phyloP scores from a whole-genome alignment of 2,888 invertebrate species.

The Clistopyga incitator region DNA sequence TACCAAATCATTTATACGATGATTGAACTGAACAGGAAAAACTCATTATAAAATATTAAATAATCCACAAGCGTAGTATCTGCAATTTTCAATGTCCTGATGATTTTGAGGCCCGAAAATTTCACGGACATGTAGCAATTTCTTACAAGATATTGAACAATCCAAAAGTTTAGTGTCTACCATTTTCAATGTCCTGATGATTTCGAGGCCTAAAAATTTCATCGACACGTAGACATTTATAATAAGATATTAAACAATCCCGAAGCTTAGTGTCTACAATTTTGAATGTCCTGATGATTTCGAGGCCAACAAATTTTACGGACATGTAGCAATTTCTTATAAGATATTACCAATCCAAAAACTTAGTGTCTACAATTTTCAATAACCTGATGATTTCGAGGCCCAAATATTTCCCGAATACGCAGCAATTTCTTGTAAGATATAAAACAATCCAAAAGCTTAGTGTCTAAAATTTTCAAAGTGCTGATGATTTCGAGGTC shows the following conservation, averaged over 20 bases:
- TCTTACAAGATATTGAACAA: background rate
- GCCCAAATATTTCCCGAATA: too few relatives aligned
- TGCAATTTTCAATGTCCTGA: background rate
- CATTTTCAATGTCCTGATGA: background rate
- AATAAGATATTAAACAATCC: background rate
- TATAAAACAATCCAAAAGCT: background rate
- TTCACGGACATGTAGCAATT: constrained; percentile 72
- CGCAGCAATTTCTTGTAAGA: too few relatives aligned
- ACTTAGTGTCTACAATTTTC: too few relatives aligned
- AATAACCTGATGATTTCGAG: too few relatives aligned
- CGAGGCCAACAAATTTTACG: background rate
- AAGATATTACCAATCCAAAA: too few relatives aligned
- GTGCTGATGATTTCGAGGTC: background rate
- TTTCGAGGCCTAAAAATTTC: background rate
- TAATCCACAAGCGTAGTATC: background rate
- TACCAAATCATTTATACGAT: too few relatives aligned
- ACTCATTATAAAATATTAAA: too few relatives aligned
- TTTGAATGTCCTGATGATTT: background rate
- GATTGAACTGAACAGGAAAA: too few relatives aligned
- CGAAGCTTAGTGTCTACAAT: background rate
- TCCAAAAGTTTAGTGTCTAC: background rate
- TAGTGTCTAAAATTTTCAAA: background rate
- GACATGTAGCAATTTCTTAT: constrained; percentile 75
- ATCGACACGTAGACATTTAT: constrained; percentile 70
- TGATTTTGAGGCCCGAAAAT: background rate